A percentile compares a stretch with the other conserved stretches of the same genome.
Evolutionary conservation across 2,113 vertebrate genomes (phyloP).

Genomic region (Syngnathus scovelli): DNA sequence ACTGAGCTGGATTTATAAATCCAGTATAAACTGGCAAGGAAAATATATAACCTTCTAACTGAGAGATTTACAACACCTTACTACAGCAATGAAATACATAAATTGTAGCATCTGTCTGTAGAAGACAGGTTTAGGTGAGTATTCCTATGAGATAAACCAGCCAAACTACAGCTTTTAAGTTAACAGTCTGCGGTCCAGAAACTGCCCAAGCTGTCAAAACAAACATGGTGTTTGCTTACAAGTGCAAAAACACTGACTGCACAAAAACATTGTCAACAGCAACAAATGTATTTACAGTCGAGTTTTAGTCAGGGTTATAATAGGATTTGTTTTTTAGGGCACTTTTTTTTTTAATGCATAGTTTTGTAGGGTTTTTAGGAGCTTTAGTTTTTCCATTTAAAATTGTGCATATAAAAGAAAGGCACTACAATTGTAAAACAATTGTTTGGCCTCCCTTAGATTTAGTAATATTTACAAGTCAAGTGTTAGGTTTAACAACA

Average conservation of each 20-base stretch:
- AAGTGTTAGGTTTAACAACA: no score
- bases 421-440: no score
- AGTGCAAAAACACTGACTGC: no score
- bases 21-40: constrained; percentile 34
- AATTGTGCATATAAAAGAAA: no score
- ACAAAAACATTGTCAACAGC: neutral
- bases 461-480: no score
- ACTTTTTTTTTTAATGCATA: no score
- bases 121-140: constrained; percentile 27
- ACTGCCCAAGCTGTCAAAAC: neutral
- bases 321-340: no score
- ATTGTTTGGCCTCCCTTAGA: no score
- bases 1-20: constrained; percentile 37
- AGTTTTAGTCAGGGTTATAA: no score
- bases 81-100: constrained; percentile 19
- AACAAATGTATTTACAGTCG: neutral
- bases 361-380: no score
- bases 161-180: neutral
- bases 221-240: neutral
- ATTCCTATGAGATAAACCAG: neutral
- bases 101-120: constrained; percentile 26
- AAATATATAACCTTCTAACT: constrained; percentile 34
- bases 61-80: constrained; percentile 24
- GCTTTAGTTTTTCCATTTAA: no score
- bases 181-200: neutral